Evolutionary conservation across 1,140 invertebrate genomes (phyloP).

Genomic region (Eciton burchellii): DNA sequence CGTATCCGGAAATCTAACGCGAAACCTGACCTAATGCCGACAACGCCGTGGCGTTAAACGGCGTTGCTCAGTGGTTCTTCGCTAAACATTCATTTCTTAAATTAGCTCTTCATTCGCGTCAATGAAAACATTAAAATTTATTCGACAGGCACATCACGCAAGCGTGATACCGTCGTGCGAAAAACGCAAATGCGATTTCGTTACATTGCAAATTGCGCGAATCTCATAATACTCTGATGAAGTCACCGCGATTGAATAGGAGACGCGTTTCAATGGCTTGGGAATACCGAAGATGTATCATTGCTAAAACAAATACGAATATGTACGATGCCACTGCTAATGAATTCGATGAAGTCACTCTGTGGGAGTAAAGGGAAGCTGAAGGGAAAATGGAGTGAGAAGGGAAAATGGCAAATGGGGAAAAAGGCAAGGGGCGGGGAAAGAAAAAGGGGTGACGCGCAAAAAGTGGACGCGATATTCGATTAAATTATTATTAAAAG

Average conservation of each 20-base stretch:
- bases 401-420: too few relatives aligned
- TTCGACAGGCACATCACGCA: too few relatives aligned
- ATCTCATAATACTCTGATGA: not conserved
- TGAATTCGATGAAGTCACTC: constrained; percentile 63
- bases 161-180: too few relatives aligned
- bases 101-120: too few relatives aligned
- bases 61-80: too few relatives aligned
- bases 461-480: constrained; percentile 23
- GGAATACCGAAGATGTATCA: constrained; percentile 21
- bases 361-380: constrained; percentile 65
- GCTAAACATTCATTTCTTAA: too few relatives aligned
- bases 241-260: constrained; percentile 31
- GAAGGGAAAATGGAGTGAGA: too few relatives aligned
- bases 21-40: too few relatives aligned
- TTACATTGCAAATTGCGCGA: not conserved
- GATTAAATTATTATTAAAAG: constrained; percentile 73
- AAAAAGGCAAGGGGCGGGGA: too few relatives aligned
- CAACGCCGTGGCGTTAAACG: too few relatives aligned
- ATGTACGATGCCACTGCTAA: constrained; percentile 61
- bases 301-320: constrained; percentile 15
- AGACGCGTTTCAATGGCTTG: constrained; percentile 15
- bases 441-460: constrained; percentile 31
- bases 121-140: not conserved
- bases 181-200: not conserved
- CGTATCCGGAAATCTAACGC: too few relatives aligned